Evolutionary conservation across 2,113 vertebrate genomes (phyloP).

Genomic region (Azemiops feae): DNA sequence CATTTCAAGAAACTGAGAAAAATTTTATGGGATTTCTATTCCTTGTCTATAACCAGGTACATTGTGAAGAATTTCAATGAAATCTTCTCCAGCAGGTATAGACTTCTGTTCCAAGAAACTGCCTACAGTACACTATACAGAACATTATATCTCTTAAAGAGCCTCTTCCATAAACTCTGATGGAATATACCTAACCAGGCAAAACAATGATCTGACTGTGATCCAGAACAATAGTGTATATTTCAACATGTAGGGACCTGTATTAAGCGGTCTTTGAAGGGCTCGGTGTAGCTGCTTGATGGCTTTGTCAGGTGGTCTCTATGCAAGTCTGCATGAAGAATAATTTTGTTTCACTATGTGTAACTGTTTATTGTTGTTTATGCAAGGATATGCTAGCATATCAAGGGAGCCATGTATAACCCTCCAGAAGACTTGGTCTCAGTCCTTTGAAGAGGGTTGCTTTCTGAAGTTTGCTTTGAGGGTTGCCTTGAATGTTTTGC

Average conservation of each 20-base stretch:
- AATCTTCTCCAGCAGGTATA: background rate
- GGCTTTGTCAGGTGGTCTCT: background rate
- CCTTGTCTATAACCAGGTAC: background rate
- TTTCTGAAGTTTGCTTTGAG: background rate
- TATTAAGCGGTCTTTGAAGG: background rate
- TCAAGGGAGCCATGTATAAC: background rate
- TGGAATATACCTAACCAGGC: background rate
- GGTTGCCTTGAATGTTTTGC: background rate
- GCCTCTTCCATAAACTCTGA: background rate
- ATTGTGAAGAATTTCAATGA: background rate
- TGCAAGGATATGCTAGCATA: background rate
- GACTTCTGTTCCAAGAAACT: background rate
- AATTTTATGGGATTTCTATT: background rate
- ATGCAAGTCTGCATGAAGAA: background rate
- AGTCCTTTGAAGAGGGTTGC: background rate
- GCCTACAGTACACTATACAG: background rate
- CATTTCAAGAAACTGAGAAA: background rate
- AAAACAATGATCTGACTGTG: background rate
- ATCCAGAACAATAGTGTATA: background rate
- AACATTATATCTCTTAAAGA: background rate
- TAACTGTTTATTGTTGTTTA: background rate
- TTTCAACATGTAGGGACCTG: background rate
- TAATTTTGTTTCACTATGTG: background rate
- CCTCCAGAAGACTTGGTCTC: background rate
- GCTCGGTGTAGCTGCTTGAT: background rate